Base-by-base conservation (phyloP, 2,797 vertebrate species). In the Sus cebifrons region DNA sequence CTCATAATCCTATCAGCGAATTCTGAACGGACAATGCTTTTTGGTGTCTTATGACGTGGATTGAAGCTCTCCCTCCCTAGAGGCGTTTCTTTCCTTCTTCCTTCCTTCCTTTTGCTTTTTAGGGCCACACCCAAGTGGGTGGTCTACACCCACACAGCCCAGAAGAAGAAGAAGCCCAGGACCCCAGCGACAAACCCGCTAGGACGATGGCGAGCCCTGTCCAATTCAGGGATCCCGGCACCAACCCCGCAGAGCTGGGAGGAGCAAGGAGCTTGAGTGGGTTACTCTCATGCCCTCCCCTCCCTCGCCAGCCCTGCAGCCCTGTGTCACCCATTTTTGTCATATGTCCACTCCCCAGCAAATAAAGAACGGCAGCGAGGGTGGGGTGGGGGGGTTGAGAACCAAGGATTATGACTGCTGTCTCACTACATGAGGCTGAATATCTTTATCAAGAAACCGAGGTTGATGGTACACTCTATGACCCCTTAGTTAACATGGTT, bases 281-380 rank as follows among this genome's bases (percentile, higher is more conserved):
- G 25, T 29, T 15, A 60, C 9, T 5, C 2, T 13, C 10, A 71
- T 0, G 8, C 40, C 20, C 21, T 64, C 40, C 1, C 6, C 6
- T 60, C 8, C 15, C 0, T 8, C 2, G 5, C 25, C 64, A 54
- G 65, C 6, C 32, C 40, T 81, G 29, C 52, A 83, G 32, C 13
- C 10, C 16, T 6, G 10, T 21, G 25, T 23, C 6, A 56, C 13
- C 5, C 13, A 1, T 40, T 25, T 40, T 62, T 1, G 6, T 14
- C 6, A 0, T 21, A 6, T 36, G 74, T 70, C 67, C 77, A 52
- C 36, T 67, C 12, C n/a, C 1, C 62, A 6, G 1, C 17, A 18
- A 89, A 10, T 44, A 25, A 81, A 65, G 27, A 32, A 40, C 15
- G 20, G 29, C 7, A 73, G 54, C 15, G 44, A 16, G 14, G 15